Conservation (phyloP, 2,113 vertebrate genomes). For the Cyprinodon variegatus region DNA sequence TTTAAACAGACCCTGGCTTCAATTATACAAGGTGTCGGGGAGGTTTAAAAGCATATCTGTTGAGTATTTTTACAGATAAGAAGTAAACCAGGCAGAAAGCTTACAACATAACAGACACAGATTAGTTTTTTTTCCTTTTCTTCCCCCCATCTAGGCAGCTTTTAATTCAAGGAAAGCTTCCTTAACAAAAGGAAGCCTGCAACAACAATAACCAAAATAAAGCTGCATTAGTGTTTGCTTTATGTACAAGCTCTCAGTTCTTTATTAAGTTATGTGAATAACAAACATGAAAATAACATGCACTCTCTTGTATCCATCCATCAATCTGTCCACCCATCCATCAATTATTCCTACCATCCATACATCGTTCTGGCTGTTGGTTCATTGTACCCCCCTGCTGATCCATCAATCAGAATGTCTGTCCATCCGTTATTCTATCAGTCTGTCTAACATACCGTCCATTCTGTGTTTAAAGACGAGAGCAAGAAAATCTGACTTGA, state of each 20-base stretch:
- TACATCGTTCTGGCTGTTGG: background rate
- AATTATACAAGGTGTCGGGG: conserved; percentile 34
- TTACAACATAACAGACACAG: conserved; percentile 26
- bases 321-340: too few relatives aligned
- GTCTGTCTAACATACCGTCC: too few relatives aligned
- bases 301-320: background rate
- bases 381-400: too few relatives aligned
- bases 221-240: conserved; percentile 38
- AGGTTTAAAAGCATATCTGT: conserved; percentile 38
- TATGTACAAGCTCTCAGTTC: background rate
- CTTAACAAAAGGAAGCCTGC: conserved; percentile 9
- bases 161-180: conserved; percentile 15
- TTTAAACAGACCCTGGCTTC: conserved; percentile 19
- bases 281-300: background rate
- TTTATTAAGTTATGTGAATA: background rate
- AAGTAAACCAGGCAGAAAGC: conserved; percentile 5
- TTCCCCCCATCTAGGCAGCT: conserved; percentile 11
- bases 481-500: background rate
- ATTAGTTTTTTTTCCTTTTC: conserved; percentile 15
- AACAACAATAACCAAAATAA: conserved; percentile 40
- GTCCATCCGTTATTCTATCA: too few relatives aligned
- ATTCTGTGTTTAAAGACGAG: too few relatives aligned
- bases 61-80: conserved; percentile 20
- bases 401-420: background rate
- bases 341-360: background rate